These are phyloP conservation scores for Oryctolagus cuniculus DNA, from an alignment of 2,113 vertebrate genomes.

Conservation along the genomic window mOryCun1.1 NC_091435.1:94711001-94711500, in stretches of 20 bases:
- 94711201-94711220: neutral
- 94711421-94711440: neutral
- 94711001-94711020: neutral
- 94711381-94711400: neutral
- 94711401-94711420: neutral
- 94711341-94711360: neutral
- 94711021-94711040: neutral
- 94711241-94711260: neutral
- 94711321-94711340: neutral
- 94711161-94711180: neutral
- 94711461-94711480: conserved; percentile 38
- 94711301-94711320: neutral
- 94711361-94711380: neutral
- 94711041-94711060: neutral
- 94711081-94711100: neutral
- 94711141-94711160: neutral
- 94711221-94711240: neutral
- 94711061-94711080: neutral
- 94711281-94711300: neutral
- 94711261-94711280: neutral
- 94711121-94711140: neutral
- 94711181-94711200: neutral
- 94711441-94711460: conserved; percentile 20
- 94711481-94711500: neutral
- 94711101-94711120: neutral